Evolutionary conservation across 2,797 vertebrate genomes (phyloP).

Genomic region (Chaetodon trifasciatus): DNA sequence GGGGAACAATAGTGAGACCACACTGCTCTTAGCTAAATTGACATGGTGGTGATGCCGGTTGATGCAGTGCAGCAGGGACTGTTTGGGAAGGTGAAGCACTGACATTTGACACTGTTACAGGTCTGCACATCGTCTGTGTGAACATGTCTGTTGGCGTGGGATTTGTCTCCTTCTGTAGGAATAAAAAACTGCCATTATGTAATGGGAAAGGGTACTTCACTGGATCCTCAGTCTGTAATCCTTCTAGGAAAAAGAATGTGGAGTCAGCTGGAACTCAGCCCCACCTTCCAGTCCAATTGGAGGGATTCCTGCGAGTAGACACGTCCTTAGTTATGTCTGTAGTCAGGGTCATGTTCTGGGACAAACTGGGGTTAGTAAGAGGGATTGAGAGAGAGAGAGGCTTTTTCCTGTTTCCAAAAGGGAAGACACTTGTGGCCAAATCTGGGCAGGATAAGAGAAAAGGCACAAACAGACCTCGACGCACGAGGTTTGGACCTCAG

Average conservation of each 20-base stretch:
- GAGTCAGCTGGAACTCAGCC: conserved; percentile 34
- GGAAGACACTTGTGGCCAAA: conserved; percentile 79
- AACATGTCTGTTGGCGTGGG: conserved; percentile 33
- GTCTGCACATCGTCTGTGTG: conserved; percentile 60
- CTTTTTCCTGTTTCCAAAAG: conserved; percentile 72
- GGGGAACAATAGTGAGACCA: background rate
- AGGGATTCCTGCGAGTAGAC: conserved; percentile 66
- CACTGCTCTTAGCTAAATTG: conserved; percentile 31
- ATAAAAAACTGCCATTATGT: conserved; percentile 56
- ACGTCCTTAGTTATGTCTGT: conserved; percentile 63
- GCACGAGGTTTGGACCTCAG: conserved; percentile 64
- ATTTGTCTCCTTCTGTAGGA: conserved; percentile 46
- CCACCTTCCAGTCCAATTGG: conserved; percentile 48
- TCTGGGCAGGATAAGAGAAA: conserved; percentile 81
- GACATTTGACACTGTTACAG: conserved; percentile 50
- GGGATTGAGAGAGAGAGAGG: conserved; percentile 25
- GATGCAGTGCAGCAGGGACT: conserved; percentile 16
- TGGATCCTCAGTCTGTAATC: conserved; percentile 51
- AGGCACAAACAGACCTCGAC: conserved; percentile 61
- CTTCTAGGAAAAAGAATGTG: conserved; percentile 44
- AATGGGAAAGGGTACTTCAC: conserved; percentile 57
- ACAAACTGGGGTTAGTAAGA: conserved; percentile 39
- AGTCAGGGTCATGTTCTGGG: conserved; percentile 53
- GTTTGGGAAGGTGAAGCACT: background rate
- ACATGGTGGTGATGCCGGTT: background rate